Conservation (phyloP, 2,113 vertebrate species). For the Sylvietta virens region DNA sequence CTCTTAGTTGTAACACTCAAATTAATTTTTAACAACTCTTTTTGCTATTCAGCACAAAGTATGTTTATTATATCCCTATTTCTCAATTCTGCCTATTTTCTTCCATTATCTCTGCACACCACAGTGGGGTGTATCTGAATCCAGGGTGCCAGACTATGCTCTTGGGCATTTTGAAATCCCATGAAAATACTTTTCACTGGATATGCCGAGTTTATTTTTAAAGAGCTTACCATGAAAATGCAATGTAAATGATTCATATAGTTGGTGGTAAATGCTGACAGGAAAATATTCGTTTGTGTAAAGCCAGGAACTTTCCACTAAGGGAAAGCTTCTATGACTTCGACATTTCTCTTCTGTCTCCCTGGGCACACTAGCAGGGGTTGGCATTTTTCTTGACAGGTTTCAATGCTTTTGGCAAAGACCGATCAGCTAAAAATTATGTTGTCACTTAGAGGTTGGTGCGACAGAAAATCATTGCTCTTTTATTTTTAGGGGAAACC, state of each 20-base stretch:
- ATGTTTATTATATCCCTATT: background rate
- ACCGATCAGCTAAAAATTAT: background rate
- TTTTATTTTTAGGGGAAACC: background rate
- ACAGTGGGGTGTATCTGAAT: background rate
- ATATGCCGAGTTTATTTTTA: background rate
- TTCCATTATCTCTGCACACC: background rate
- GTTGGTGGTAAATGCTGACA: background rate
- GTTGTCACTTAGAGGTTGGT: background rate
- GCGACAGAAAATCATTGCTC: background rate
- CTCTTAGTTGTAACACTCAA: background rate
- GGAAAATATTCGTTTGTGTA: background rate
- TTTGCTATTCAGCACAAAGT: background rate
- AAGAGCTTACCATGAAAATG: background rate
- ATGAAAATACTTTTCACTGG: background rate
- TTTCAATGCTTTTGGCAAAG: background rate
- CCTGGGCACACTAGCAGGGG: background rate
- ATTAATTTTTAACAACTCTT: background rate
- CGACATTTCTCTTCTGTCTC: background rate
- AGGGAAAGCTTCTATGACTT: background rate
- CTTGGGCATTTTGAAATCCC: background rate
- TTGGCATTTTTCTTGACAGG: background rate
- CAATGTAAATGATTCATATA: background rate
- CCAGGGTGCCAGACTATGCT: background rate
- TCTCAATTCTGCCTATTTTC: background rate
- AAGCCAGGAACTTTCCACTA: background rate